These are phyloP conservation scores for Lophius piscatorius DNA, from an alignment of 2,113 vertebrate genomes.

Conservation along the genomic window DNA sequence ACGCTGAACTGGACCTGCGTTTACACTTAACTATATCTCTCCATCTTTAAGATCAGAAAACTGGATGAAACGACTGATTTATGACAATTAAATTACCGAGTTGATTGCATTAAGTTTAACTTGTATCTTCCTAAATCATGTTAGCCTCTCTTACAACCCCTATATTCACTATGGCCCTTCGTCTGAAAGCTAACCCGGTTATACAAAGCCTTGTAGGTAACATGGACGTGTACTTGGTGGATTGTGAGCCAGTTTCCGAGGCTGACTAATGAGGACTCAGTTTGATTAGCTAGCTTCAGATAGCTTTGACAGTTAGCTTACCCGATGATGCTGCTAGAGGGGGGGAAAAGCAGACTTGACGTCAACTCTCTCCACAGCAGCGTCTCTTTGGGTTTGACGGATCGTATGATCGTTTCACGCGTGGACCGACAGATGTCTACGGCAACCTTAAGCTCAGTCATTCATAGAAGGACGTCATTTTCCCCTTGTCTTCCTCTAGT, in stretches of 20 bases:
- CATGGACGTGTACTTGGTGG: not conserved
- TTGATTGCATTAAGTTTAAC: too few species aligned
- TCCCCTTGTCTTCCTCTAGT: not conserved
- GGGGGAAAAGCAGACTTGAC: slow-evolving; percentile 11
- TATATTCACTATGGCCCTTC: too few species aligned
- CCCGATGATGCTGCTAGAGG: slow-evolving; percentile 49
- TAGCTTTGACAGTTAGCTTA: slow-evolving; percentile 60
- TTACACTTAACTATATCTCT: too few species aligned
- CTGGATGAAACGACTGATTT: too few species aligned
- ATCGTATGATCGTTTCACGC: not conserved
- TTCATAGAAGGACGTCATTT: not conserved
- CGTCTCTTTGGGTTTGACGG: not conserved
- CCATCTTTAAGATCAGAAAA: too few species aligned
- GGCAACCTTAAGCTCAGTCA: not conserved
- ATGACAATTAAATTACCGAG: accelerated
- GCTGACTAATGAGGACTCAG: not conserved
- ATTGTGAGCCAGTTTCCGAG: not conserved
- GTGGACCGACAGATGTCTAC: not conserved
- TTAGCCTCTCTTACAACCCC: too few species aligned
- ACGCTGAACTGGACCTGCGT: too few species aligned
- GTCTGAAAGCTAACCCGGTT: too few species aligned
- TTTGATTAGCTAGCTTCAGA: not conserved
- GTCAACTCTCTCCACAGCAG: slow-evolving; percentile 25
- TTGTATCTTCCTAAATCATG: too few species aligned
- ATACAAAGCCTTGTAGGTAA: too few species aligned